Evolutionary conservation across 2,888 invertebrate species (phyloP).

Genomic region (Plebejus anna): DNA sequence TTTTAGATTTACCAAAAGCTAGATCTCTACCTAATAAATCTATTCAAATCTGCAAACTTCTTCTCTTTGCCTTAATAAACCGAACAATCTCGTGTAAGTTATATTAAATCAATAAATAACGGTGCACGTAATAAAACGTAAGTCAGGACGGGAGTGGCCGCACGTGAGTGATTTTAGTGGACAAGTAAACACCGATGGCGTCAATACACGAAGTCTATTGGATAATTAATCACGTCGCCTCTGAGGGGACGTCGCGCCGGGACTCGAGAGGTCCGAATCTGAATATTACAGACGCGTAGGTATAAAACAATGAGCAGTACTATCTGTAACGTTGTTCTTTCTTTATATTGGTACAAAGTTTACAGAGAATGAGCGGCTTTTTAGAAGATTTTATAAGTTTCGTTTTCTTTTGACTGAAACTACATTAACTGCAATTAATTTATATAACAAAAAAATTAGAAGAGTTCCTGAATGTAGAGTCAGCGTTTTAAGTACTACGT

Average conservation of each 20-base stretch:
- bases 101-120: constrained; percentile 28
- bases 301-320: background rate
- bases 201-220: constrained; percentile 65
- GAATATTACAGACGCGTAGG: background rate
- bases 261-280: constrained; percentile 11
- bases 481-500: too few relatives aligned
- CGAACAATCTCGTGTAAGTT: background rate
- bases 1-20: too few relatives aligned
- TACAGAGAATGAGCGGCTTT: too few relatives aligned
- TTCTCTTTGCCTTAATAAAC: background rate
- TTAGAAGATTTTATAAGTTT: too few relatives aligned
- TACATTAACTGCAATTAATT: too few relatives aligned
- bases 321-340: background rate
- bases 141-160: constrained; percentile 40
- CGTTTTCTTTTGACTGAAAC: too few relatives aligned
- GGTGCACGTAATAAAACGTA: constrained; percentile 23
- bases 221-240: constrained; percentile 60
- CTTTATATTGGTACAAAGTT: background rate
- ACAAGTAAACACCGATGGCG: constrained; percentile 53
- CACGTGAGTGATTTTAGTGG: constrained; percentile 62
- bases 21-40: background rate
- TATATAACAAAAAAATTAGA: too few relatives aligned
- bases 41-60: background rate
- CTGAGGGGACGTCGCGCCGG: constrained; percentile 4
- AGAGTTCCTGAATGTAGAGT: too few relatives aligned